These are phyloP conservation scores for Dicrurus megarhynchus DNA, from an alignment of 2,113 vertebrate genomes.

Conservation along the genomic window DNA sequence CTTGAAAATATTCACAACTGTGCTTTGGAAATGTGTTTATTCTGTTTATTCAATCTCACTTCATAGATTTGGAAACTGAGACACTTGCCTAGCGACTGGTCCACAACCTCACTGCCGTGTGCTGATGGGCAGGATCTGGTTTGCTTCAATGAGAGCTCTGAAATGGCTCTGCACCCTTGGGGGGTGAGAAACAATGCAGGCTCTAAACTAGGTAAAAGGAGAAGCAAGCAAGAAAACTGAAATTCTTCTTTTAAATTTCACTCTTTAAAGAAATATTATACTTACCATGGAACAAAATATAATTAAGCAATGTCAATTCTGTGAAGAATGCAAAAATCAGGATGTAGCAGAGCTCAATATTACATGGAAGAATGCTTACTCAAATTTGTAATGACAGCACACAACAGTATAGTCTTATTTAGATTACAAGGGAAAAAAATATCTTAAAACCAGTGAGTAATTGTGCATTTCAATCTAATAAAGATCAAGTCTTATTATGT, in stretches of 20 bases:
- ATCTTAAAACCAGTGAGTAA: background rate
- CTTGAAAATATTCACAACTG: background rate
- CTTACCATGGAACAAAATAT: background rate
- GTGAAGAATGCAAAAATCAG: background rate
- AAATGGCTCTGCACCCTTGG: background rate
- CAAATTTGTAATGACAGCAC: background rate
- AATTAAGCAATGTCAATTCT: background rate
- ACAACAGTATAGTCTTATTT: background rate
- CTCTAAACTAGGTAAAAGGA: background rate
- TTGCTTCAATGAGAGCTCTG: background rate
- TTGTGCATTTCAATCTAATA: background rate
- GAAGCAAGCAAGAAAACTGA: background rate
- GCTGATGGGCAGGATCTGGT: background rate
- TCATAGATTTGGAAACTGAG: background rate
- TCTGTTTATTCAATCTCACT: background rate
- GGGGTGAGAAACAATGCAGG: background rate
- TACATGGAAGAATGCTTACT: background rate
- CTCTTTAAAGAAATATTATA: background rate
- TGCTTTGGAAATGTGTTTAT: background rate
- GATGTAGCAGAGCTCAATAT: background rate
- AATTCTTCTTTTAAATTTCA: background rate
- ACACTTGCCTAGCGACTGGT: fast-evolving
- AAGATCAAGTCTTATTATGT: background rate
- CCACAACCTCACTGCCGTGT: fast-evolving
- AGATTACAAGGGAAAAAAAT: background rate